Percentiles rank a stretch among this genome's conserved stretches.
Evolutionary conservation across 2,888 invertebrate genomes (phyloP).

Genomic region (Theretra japonica): DNA sequence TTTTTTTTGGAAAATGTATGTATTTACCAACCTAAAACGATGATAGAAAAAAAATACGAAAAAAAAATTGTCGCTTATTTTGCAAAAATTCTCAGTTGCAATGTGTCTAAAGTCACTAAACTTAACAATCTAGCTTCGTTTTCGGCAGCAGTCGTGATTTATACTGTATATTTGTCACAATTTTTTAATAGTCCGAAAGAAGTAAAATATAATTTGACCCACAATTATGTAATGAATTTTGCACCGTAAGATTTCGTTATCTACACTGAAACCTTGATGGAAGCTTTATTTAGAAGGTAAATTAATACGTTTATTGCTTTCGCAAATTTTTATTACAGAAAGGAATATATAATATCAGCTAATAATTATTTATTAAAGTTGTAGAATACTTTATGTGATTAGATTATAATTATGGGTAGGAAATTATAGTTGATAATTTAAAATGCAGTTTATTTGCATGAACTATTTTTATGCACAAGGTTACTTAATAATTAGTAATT

Average conservation of each 20-base stretch:
- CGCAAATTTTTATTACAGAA: neutral
- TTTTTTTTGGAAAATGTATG: no score
- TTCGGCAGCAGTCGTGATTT: no score
- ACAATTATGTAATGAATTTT: neutral
- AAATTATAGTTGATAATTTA: neutral
- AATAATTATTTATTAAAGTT: neutral
- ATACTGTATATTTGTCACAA: no score
- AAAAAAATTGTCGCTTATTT: no score
- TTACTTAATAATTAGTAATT: neutral
- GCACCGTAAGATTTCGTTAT: neutral
- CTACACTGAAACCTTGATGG: neutral
- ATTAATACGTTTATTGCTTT: neutral
- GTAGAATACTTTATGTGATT: neutral
- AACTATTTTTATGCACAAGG: neutral
- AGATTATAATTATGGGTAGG: neutral
- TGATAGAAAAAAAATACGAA: no score
- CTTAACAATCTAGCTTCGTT: no score
- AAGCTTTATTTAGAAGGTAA: neutral
- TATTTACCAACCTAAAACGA: no score
- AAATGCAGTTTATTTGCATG: neutral
- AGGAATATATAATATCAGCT: neutral
- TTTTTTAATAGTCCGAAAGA: no score
- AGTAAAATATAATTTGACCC: no score
- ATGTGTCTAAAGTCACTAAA: no score
- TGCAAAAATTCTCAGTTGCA: no score